phyloP scores from a whole-genome alignment of 2,113 vertebrate genomes.

The Solea senegalensis region DNA sequence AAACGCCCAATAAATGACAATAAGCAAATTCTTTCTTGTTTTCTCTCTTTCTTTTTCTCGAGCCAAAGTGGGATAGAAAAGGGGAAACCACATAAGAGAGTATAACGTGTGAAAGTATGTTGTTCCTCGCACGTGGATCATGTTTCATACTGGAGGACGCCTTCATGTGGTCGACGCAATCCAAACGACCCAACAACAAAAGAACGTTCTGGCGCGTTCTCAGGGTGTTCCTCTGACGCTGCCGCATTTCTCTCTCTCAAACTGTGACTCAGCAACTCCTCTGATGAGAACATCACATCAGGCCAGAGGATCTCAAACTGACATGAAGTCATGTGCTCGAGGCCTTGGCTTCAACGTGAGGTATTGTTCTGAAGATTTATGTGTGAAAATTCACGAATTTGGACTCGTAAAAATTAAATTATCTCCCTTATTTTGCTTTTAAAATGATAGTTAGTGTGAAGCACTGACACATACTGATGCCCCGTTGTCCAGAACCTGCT shows the following conservation, averaged over 20 bases:
- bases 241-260: constrained; percentile 4
- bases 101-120: constrained; percentile 24
- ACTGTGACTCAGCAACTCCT: constrained; percentile 27
- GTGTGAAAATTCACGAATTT: not conserved
- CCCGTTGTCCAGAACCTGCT: too few relatives aligned
- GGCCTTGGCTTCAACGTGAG: not conserved
- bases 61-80: not conserved
- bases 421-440: not conserved
- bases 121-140: constrained; percentile 15
- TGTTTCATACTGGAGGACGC: constrained; percentile 2
- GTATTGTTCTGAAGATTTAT: not conserved
- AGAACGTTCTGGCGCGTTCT: constrained; percentile 44
- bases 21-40: not conserved
- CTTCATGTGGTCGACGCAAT: constrained; percentile 47
- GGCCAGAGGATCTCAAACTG: constrained; percentile 11
- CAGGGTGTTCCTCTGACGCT: constrained; percentile 22
- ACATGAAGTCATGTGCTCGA: constrained; percentile 9
- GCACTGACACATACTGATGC: too few relatives aligned
- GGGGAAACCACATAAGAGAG: constrained; percentile 18
- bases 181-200: constrained; percentile 16
- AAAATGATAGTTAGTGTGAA: not conserved
- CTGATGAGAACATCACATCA: constrained; percentile 33
- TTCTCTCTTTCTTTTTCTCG: constrained; percentile 1
- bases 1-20: not conserved
- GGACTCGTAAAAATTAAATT: not conserved